Evolutionary conservation across 2,797 vertebrate genomes (phyloP).

Genomic region (Sebastes kiyomatsui): DNA sequence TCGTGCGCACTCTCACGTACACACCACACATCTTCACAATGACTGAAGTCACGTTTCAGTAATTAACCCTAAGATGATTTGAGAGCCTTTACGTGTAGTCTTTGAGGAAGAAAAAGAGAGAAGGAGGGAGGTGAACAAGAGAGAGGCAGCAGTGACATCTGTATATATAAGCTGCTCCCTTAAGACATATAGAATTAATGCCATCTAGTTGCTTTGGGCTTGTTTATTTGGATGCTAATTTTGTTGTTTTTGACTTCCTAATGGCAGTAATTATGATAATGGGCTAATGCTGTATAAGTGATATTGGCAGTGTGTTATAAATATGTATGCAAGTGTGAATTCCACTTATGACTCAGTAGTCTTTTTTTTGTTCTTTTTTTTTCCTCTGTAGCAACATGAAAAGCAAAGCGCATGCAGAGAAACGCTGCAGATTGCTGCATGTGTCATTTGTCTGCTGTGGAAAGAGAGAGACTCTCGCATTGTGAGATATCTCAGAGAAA

Average conservation of each 20-base stretch:
- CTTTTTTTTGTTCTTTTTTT: neutral
- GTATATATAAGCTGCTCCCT: neutral
- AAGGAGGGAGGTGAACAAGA: neutral
- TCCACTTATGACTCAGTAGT: neutral
- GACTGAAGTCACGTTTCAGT: neutral
- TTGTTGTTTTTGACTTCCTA: constrained; percentile 25
- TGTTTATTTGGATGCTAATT: constrained; percentile 44
- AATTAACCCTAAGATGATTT: neutral
- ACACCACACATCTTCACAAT: neutral
- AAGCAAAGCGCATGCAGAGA: neutral
- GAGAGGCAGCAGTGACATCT: neutral
- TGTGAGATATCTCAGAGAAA: neutral
- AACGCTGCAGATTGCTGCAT: neutral
- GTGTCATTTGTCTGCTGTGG: neutral
- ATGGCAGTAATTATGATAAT: constrained; percentile 52
- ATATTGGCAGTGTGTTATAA: neutral
- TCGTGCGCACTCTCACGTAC: neutral
- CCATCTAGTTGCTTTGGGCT: constrained; percentile 17
- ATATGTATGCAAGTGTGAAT: constrained; percentile 2
- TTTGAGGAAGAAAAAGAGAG: neutral
- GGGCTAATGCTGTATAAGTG: neutral
- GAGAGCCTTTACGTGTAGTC: neutral
- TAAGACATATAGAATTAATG: constrained; percentile 19
- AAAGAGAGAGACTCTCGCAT: neutral
- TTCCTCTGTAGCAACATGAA: neutral